A percentile compares a stretch with the other conserved stretches of the same genome.
phyloP scores from a whole-genome alignment of 1,140 invertebrate genomes.

The Hermetia illucens region DNA sequence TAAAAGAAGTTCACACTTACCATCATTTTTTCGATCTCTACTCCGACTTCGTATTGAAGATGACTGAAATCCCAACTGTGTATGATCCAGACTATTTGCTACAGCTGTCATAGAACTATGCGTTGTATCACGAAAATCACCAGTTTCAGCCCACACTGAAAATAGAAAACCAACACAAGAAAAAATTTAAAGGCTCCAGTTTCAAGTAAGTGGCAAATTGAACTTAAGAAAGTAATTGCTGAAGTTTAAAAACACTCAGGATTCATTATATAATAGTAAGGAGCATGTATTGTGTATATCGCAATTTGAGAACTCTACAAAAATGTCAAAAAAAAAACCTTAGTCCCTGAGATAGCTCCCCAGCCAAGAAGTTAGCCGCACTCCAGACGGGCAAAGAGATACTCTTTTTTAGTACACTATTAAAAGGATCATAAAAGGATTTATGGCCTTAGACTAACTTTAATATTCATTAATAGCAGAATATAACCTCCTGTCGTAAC shows the following conservation, averaged over 20 bases:
- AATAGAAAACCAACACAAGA: constrained; percentile 35
- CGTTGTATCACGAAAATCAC: constrained; percentile 63
- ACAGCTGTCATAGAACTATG: constrained; percentile 51
- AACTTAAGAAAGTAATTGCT: no score
- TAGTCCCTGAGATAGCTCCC: no score
- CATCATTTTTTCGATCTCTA: constrained; percentile 51
- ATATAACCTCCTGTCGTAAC: no score
- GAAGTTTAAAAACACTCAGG: no score
- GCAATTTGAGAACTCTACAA: no score
- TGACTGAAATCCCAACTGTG: constrained; percentile 42
- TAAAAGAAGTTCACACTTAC: constrained; percentile 18
- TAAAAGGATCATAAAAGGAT: constrained; percentile 22
- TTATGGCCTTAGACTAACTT: constrained; percentile 12
- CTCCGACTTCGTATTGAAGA: constrained; percentile 39
- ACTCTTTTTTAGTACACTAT: constrained; percentile 7
- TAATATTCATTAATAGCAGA: neutral
- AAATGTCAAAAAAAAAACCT: no score
- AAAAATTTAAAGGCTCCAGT: constrained; percentile 28
- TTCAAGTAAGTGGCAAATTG: no score
- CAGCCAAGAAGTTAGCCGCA: no score
- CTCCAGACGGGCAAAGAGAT: no score
- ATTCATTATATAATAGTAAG: no score
- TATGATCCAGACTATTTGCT: constrained; percentile 47
- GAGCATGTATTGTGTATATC: no score
- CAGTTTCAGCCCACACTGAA: constrained; percentile 72